Conservation (phyloP, 2,797 vertebrate species). For the Sphenopsis melanotis region DNA sequence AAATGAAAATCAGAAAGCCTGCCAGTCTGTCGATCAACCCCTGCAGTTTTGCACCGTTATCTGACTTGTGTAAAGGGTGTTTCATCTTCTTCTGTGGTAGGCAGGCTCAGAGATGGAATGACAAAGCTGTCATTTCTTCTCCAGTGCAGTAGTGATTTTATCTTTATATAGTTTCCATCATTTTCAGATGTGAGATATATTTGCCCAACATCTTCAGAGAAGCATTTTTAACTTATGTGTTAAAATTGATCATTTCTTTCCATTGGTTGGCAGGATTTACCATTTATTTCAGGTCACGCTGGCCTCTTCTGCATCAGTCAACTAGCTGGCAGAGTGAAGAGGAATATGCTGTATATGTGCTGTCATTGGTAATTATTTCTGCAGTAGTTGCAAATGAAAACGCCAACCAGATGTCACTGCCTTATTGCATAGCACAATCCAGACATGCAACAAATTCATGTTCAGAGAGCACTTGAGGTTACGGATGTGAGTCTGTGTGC, state of each 20-base stretch:
- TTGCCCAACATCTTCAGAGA: neutral
- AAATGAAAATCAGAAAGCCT: slow-evolving; percentile 9
- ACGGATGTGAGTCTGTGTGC: neutral
- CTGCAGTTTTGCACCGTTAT: neutral
- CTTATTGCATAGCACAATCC: neutral
- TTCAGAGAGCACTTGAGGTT: neutral
- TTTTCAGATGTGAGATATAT: neutral
- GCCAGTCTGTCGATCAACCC: neutral
- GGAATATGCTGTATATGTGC: neutral
- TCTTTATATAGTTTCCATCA: neutral
- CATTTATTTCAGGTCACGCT: neutral
- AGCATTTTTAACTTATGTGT: neutral
- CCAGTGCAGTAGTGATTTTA: neutral
- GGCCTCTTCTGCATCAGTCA: neutral
- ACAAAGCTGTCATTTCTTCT: slow-evolving; percentile 13
- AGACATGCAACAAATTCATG: neutral
- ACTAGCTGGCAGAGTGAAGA: neutral
- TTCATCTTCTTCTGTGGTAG: neutral
- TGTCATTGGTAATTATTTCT: neutral
- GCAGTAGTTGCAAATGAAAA: neutral
- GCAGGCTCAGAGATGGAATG: neutral
- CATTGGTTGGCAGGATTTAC: neutral
- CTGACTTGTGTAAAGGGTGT: neutral
- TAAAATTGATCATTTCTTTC: neutral
- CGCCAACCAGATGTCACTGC: neutral